Conservation (phyloP, 1,140 invertebrate species). For the Octopus sinensis region DNA sequence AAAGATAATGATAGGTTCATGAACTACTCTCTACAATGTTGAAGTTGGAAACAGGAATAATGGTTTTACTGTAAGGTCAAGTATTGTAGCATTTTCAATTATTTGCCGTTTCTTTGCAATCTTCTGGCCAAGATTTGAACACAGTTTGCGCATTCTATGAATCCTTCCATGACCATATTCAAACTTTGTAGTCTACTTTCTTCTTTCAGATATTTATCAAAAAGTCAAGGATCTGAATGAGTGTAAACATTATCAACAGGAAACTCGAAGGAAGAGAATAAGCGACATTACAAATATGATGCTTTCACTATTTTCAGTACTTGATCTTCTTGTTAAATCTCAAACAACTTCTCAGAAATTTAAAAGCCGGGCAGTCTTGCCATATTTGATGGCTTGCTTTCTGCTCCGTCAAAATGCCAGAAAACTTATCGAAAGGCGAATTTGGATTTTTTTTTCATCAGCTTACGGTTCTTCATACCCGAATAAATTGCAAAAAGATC, state of each 20-base stretch:
- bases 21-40: not conserved
- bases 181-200: not conserved
- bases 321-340: slow-evolving; percentile 5
- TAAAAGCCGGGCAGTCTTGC: not conserved
- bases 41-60: not conserved
- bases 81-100: slow-evolving; percentile 5
- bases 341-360: slow-evolving; percentile 2
- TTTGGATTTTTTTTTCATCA: slow-evolving; percentile 2
- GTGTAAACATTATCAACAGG: not conserved
- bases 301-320: not conserved
- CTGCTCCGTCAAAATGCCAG: not conserved
- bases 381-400: not conserved
- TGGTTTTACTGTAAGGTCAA: not conserved
- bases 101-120: not conserved
- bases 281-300: not conserved
- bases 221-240: slow-evolving; percentile 5
- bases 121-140: slow-evolving; percentile 7
- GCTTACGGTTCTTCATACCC: not conserved
- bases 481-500: slow-evolving; percentile 5
- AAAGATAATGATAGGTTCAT: not conserved
- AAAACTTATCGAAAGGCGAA: slow-evolving; percentile 5
- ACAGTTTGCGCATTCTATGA: slow-evolving; percentile 1
- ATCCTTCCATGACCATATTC: not conserved
- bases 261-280: slow-evolving; percentile 1
- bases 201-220: not conserved